These are phyloP conservation scores for Tachina grossa DNA, from an alignment of 2,888 invertebrate genomes.

Conservation along the genomic window DNA sequence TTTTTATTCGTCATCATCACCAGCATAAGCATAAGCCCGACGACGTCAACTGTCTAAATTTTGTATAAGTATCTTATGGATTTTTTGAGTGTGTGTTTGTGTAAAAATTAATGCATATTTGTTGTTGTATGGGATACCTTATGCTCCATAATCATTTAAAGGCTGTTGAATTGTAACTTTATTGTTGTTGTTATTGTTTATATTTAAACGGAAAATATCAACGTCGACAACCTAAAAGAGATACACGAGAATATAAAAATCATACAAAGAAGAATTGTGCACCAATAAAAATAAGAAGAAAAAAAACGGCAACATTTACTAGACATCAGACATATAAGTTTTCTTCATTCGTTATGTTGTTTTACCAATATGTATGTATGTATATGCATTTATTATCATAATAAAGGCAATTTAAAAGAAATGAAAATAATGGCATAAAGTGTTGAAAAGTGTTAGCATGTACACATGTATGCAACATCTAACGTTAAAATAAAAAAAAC, in stretches of 20 bases:
- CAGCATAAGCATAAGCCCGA: slow-evolving; percentile 10
- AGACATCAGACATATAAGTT: slow-evolving; percentile 56
- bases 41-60: slow-evolving; percentile 61
- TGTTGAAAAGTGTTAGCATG: slow-evolving; percentile 23
- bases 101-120: slow-evolving; percentile 38
- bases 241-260: slow-evolving; percentile 43
- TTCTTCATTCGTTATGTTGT: slow-evolving; percentile 19
- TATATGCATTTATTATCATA: neutral
- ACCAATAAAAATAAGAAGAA: slow-evolving; percentile 10
- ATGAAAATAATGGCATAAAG: slow-evolving; percentile 38
- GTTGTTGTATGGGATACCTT: slow-evolving; percentile 50
- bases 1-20: slow-evolving; percentile 50
- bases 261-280: slow-evolving; percentile 18
- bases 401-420: slow-evolving; percentile 14
- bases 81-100: slow-evolving; percentile 18
- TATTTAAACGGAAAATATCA: slow-evolving; percentile 61
- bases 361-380: slow-evolving; percentile 45
- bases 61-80: slow-evolving; percentile 11
- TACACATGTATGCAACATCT: slow-evolving; percentile 3
- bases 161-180: slow-evolving; percentile 62
- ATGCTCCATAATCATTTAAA: slow-evolving; percentile 63
- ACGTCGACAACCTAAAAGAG: slow-evolving; percentile 65
- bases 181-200: slow-evolving; percentile 37
- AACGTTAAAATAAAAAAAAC: slow-evolving; percentile 24
- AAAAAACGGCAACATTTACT: slow-evolving; percentile 52